Base-by-base conservation (phyloP, 2,113 vertebrate species). In the human (Homo sapiens) region DNA sequence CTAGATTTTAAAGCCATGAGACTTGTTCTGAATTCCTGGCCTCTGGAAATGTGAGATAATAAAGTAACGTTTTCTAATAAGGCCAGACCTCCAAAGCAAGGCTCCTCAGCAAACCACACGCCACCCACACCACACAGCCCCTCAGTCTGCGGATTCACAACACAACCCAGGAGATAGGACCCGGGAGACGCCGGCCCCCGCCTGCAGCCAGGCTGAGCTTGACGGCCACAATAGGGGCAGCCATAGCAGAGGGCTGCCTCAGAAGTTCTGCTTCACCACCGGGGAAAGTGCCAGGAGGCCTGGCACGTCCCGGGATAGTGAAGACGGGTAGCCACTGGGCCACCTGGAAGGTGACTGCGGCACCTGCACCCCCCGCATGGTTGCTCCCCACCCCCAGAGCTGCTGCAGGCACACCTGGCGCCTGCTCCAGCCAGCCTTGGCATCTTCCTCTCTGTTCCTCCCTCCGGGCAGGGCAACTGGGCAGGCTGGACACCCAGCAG, bases 141-240 rank as follows among this genome's bases (percentile, higher is more conserved):
- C 8, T 30, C 61, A 30, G 27, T 64, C 12, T 64, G 61, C 61
- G 30, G 12, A 64, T 64, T 43, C 23, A 7, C 5, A 40, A n/a
- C 18, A 55, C 48, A n/a, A 18, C 48, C 32, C 66, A 68, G 66
- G 32, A 64, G 61, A 30, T 30, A 64, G 11, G 64, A 68, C 30
- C 8, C 18, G 3, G 32, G 32, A 32, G 10, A 32, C 17, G 1
- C 17, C 18, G 8, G 16, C 30, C 5, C 18, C 48, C 0, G 2
- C 50, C 32, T n/a, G 32, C 32, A n/a, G 78, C 32, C 32, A 22
- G 18, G 48, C 32, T 52, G 76, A 35, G 10, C 22, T 7, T 0
- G 3, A 32, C 8, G 0, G 35, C 8, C 32, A 2, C 27, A 64
- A 30, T 30, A 30, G 27, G 27, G 27, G 25, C 2, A 12, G 61